A percentile compares a stretch with the other conserved stretches of the same genome.
These are phyloP conservation scores for Andrena chrysosceles DNA, from an alignment of 2,888 invertebrate species.

Conservation along the genomic window DNA sequence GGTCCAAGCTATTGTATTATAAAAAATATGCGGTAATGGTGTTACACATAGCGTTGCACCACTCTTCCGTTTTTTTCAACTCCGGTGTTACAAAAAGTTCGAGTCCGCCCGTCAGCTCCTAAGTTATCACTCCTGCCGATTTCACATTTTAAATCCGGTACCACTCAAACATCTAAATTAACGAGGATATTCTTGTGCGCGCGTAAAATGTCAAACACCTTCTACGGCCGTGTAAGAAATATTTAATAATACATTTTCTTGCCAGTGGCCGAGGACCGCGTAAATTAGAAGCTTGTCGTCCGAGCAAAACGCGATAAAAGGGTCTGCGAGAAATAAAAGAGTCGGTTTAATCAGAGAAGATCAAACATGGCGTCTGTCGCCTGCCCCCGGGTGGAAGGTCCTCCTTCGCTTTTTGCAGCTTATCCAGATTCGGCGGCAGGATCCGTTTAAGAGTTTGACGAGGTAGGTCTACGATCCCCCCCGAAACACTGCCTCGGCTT, in stretches of 20 bases:
- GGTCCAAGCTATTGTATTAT: constrained; percentile 1
- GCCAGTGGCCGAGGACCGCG: not conserved
- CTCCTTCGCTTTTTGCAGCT: constrained; percentile 43
- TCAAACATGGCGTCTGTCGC: constrained; percentile 41
- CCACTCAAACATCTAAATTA: not conserved
- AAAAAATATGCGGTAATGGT: constrained; percentile 23
- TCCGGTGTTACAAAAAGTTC: not conserved
- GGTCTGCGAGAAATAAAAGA: constrained; percentile 25
- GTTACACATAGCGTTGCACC: not conserved
- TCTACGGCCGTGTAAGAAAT: not conserved
- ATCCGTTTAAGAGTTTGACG: constrained; percentile 56
- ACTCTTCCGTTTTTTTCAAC: not conserved
- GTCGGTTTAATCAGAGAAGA: constrained; percentile 53
- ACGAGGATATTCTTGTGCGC: not conserved
- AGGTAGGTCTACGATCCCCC: constrained; percentile 36
- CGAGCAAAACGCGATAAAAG: constrained; percentile 30
- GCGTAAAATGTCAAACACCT: not conserved
- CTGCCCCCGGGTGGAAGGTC: constrained; percentile 13
- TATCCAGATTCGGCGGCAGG: constrained; percentile 52
- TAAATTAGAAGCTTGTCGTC: constrained; percentile 27
- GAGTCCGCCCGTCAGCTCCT: not conserved
- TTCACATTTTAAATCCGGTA: not conserved
- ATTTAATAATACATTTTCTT: constrained; percentile 26
- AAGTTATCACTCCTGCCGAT: not conserved
- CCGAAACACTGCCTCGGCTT: constrained; percentile 70